phyloP scores from a whole-genome alignment of 2,888 invertebrate species.

The Pseudanteris insignis region DNA sequence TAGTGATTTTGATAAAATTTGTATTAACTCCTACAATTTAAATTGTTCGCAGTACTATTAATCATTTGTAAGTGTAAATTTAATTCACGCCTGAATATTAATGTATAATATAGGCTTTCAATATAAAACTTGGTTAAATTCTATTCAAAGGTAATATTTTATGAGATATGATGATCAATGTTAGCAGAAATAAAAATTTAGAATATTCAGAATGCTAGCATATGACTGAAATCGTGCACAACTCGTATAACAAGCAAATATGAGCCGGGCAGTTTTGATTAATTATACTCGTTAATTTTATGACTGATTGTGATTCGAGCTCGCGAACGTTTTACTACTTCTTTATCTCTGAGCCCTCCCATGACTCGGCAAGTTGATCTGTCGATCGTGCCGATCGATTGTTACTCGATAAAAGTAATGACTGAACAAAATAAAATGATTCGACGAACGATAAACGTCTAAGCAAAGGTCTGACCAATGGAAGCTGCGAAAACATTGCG shows the following conservation, averaged over 20 bases:
- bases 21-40: too few relatives aligned
- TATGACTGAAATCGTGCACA: slow-evolving; percentile 26
- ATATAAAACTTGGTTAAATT: neutral
- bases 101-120: too few relatives aligned
- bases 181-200: slow-evolving; percentile 3
- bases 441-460: slow-evolving; percentile 33
- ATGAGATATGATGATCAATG: slow-evolving; percentile 13
- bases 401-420: slow-evolving; percentile 42
- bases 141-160: slow-evolving; percentile 6
- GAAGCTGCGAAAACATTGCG: slow-evolving; percentile 8
- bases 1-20: too few relatives aligned
- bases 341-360: slow-evolving; percentile 43
- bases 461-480: slow-evolving; percentile 33
- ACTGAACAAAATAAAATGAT: too few relatives aligned
- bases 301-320: slow-evolving; percentile 51
- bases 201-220: slow-evolving; percentile 2
- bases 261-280: slow-evolving; percentile 56
- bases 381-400: slow-evolving; percentile 35
- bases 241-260: slow-evolving; percentile 51
- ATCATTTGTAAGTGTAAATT: too few relatives aligned
- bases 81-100: too few relatives aligned
- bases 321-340: slow-evolving; percentile 49
- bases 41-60: too few relatives aligned
- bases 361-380: slow-evolving; percentile 40
- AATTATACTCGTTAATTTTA: slow-evolving; percentile 56